Evolutionary conservation across 2,888 invertebrate species (phyloP).

Genomic region (Phasia obesa): DNA sequence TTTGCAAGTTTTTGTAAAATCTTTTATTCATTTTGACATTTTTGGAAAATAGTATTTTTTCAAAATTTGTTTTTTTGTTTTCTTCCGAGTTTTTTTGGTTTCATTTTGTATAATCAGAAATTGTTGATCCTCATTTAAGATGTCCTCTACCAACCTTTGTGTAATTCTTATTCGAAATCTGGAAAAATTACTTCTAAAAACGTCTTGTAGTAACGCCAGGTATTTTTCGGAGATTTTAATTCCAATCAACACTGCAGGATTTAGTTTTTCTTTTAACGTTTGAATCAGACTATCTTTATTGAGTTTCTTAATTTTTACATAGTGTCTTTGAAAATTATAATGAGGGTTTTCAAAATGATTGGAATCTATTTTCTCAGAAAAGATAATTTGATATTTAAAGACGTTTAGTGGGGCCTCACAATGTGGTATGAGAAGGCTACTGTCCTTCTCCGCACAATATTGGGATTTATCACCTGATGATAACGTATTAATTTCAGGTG

Average conservation of each 20-base stretch:
- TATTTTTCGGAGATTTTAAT: too few relatives aligned
- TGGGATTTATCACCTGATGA: slow-evolving; percentile 9
- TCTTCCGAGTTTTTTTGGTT: neutral
- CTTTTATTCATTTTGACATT: neutral
- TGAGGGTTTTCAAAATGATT: neutral
- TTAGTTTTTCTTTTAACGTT: too few relatives aligned
- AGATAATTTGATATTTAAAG: slow-evolving; percentile 25
- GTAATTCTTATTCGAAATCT: slow-evolving; percentile 15
- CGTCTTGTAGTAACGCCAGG: too few relatives aligned
- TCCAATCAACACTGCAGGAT: too few relatives aligned
- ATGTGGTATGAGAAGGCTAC: too few relatives aligned
- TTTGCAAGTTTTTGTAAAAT: neutral
- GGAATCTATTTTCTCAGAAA: slow-evolving; percentile 11
- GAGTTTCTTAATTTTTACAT: neutral
- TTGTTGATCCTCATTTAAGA: slow-evolving; percentile 25
- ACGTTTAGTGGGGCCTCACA: too few relatives aligned
- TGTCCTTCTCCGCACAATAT: slow-evolving; percentile 10
- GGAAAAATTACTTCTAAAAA: neutral
- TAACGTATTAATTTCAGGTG: slow-evolving; percentile 6
- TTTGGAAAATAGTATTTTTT: neutral
- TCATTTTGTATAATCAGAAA: slow-evolving; percentile 3
- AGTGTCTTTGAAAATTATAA: neutral
- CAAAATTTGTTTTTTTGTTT: neutral
- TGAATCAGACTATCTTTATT: neutral
- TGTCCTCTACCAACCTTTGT: slow-evolving; percentile 48